Conservation (phyloP, 1,140 invertebrate species). For the Frieseomelitta varia region DNA sequence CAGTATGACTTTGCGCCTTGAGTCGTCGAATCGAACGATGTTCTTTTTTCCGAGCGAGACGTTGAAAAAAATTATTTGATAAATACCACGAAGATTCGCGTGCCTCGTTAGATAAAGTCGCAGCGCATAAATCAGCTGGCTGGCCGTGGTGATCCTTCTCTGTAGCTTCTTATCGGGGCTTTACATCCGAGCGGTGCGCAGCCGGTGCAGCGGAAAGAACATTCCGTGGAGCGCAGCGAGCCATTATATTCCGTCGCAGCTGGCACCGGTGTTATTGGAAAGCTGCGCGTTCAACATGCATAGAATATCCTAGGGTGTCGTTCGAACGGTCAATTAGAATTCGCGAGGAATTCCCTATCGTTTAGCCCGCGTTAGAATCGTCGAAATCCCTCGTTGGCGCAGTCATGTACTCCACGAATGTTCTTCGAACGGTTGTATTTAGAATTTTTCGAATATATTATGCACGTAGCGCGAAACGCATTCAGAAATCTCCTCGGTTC, state of each 20-base stretch:
- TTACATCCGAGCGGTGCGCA: neutral
- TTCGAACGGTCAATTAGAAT: slow-evolving; percentile 54
- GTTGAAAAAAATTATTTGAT: neutral
- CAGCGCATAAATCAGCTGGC: neutral
- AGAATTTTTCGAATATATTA: neutral
- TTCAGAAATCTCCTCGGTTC: neutral
- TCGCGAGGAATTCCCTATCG: slow-evolving; percentile 26
- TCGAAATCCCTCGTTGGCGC: neutral
- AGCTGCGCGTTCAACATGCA: slow-evolving; percentile 43
- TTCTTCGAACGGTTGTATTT: neutral
- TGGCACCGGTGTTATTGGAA: slow-evolving; percentile 48
- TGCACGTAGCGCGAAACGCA: neutral
- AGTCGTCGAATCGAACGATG: neutral
- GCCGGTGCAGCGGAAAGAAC: neutral
- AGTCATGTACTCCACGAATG: neutral
- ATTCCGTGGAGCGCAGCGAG: slow-evolving; percentile 12
- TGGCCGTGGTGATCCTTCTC: neutral
- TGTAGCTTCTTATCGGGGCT: slow-evolving; percentile 19
- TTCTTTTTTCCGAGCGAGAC: neutral
- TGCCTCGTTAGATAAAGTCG: neutral
- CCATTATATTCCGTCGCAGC: slow-evolving; percentile 26
- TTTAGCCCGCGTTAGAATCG: slow-evolving; percentile 4
- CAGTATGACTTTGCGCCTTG: too few relatives aligned
- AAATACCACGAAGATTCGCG: slow-evolving; percentile 1
- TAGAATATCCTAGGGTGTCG: slow-evolving; percentile 45